Percentiles rank a stretch among this genome's conserved stretches.
Evolutionary conservation across 2,797 vertebrate genomes (phyloP).

Genomic region (Amblyraja radiata): DNA sequence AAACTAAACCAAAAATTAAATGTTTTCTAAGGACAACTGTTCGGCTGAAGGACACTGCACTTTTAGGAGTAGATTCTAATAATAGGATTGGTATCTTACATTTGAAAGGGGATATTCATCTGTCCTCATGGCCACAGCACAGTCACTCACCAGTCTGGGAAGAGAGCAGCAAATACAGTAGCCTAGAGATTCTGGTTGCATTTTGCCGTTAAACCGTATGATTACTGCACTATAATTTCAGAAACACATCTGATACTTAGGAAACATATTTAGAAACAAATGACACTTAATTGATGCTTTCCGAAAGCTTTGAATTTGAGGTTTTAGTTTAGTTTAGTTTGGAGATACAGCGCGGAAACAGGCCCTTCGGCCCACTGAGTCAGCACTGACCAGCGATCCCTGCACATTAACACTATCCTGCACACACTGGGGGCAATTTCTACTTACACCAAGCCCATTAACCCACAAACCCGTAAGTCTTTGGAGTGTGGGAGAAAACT

Average conservation of each 20-base stretch:
- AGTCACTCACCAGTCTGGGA: background rate
- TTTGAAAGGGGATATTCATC: background rate
- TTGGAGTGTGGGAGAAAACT: too few species aligned
- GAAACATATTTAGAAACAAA: background rate
- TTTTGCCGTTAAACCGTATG: background rate
- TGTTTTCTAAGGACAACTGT: background rate
- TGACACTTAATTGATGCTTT: background rate
- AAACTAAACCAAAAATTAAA: slow-evolving; percentile 15
- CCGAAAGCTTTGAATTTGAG: background rate
- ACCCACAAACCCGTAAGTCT: too few species aligned
- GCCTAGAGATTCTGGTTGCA: background rate
- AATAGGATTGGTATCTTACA: background rate
- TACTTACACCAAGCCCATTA: too few species aligned
- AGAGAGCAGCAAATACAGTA: background rate
- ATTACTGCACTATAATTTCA: background rate
- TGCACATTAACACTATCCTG: too few species aligned
- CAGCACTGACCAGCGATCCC: too few species aligned
- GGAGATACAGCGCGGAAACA: too few species aligned
- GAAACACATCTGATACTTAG: background rate
- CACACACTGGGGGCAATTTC: too few species aligned
- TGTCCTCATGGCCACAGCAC: background rate
- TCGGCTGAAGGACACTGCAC: background rate
- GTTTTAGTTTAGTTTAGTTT: too few species aligned
- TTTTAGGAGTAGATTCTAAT: background rate
- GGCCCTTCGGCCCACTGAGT: too few species aligned